These are phyloP conservation scores for Odontamblyopus lacepedii DNA, from an alignment of 2,797 vertebrate species.

Conservation along the genomic window DNA sequence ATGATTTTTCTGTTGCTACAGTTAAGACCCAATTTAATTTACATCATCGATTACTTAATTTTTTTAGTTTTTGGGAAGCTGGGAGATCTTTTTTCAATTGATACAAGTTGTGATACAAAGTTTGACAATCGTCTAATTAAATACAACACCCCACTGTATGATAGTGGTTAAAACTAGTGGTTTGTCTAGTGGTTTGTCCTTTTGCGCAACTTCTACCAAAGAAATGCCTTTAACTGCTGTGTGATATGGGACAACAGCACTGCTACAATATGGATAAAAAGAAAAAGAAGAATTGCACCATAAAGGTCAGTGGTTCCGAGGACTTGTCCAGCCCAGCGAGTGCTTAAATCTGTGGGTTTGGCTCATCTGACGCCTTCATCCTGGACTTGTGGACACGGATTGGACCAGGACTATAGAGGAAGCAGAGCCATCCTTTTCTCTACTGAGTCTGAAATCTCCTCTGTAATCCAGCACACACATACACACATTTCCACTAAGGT, in stretches of 20 bases:
- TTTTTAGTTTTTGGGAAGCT: no score
- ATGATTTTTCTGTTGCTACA: no score
- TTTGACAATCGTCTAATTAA: conserved; percentile 6
- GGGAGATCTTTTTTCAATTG: no score
- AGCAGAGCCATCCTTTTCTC: conserved; percentile 69
- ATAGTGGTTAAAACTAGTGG: conserved; percentile 26
- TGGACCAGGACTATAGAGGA: conserved; percentile 51
- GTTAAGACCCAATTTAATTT: no score
- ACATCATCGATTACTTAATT: no score
- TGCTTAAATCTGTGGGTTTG: conserved; percentile 66
- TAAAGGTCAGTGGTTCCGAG: conserved; percentile 62
- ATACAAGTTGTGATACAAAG: background rate
- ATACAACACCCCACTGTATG: conserved; percentile 29
- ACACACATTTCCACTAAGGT: conserved; percentile 43
- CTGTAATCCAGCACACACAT: conserved; percentile 67
- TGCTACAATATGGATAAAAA: conserved; percentile 41
- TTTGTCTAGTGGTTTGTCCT: conserved; percentile 13
- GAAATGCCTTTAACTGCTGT: conserved; percentile 27
- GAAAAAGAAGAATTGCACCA: conserved; percentile 36
- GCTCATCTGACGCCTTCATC: conserved; percentile 64
- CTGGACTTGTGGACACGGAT: conserved; percentile 63
- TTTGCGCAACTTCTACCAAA: conserved; percentile 26
- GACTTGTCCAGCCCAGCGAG: conserved; percentile 41
- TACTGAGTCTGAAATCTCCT: conserved; percentile 70
- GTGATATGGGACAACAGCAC: conserved; percentile 34